Evolutionary conservation across 2,797 vertebrate genomes (phyloP).

Genomic region (Aulostomus chinensis): DNA sequence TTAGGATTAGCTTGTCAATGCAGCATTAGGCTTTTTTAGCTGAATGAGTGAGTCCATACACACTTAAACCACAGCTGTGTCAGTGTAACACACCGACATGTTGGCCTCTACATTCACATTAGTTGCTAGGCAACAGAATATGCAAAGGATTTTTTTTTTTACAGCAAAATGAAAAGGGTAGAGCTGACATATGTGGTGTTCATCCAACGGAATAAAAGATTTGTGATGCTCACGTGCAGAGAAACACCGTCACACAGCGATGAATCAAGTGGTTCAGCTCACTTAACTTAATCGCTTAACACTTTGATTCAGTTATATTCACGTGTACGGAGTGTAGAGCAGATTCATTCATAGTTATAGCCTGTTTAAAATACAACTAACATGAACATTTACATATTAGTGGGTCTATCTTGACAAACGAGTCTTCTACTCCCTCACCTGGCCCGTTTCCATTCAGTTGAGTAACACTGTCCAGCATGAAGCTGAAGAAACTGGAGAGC

Average conservation of each 20-base stretch:
- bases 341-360: too few relatives aligned
- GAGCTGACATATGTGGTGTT: conserved; percentile 34
- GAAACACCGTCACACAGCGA: neutral
- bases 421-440: conserved; percentile 70
- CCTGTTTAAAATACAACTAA: too few relatives aligned
- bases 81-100: conserved; percentile 38
- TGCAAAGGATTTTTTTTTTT: conserved; percentile 35
- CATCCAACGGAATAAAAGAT: conserved; percentile 28
- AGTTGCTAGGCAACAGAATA: conserved; percentile 73
- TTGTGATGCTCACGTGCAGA: neutral
- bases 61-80: conserved; percentile 55
- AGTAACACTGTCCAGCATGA: conserved; percentile 91
- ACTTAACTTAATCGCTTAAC: too few relatives aligned
- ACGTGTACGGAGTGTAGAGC: too few relatives aligned
- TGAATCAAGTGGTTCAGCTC: neutral
- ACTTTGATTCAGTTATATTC: too few relatives aligned
- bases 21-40: conserved; percentile 42
- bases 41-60: conserved; percentile 44
- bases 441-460: conserved; percentile 75
- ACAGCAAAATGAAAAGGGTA: conserved; percentile 38
- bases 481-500: conserved; percentile 95
- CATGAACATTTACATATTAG: too few relatives aligned
- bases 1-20: conserved; percentile 37
- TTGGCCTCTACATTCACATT: conserved; percentile 43
- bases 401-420: too few relatives aligned